Conservation (phyloP, 2,113 vertebrate species). For the Heterotis niloticus region DNA sequence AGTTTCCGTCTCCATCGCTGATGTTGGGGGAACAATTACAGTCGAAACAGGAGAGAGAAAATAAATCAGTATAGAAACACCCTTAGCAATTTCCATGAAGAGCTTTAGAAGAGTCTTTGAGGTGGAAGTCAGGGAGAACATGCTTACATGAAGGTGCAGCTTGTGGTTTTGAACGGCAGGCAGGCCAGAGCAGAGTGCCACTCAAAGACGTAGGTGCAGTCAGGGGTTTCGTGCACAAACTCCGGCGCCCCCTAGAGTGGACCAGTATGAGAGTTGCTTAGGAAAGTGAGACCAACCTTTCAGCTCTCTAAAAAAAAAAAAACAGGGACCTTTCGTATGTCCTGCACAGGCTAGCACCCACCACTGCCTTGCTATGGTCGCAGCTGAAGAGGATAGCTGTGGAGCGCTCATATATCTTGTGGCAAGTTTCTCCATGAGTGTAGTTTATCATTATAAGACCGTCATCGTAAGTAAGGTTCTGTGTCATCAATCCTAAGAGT, state of each 20-base stretch:
- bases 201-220: slow-evolving; percentile 88
- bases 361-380: slow-evolving; percentile 68
- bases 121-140: neutral
- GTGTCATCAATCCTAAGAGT: slow-evolving; percentile 67
- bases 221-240: slow-evolving; percentile 84
- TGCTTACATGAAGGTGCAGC: slow-evolving; percentile 85
- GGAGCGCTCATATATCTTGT: slow-evolving; percentile 77
- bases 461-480: slow-evolving; percentile 77
- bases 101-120: neutral
- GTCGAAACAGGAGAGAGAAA: no score
- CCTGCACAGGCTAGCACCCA: slow-evolving; percentile 50
- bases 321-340: neutral
- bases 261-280: slow-evolving; percentile 22
- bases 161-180: slow-evolving; percentile 71
- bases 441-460: slow-evolving; percentile 89
- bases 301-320: neutral
- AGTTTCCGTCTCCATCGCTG: slow-evolving; percentile 76
- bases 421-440: slow-evolving; percentile 79
- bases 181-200: slow-evolving; percentile 87
- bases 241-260: slow-evolving; percentile 64
- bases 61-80: neutral
- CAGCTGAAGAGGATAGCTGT: slow-evolving; percentile 87
- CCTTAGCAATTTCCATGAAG: no score
- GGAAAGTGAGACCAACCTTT: neutral
- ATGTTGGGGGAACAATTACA: slow-evolving; percentile 1